Percentiles rank a stretch among this genome's conserved stretches.
phyloP scores from a whole-genome alignment of 2,113 vertebrate genomes.

The Pyrgilauda ruficollis region DNA sequence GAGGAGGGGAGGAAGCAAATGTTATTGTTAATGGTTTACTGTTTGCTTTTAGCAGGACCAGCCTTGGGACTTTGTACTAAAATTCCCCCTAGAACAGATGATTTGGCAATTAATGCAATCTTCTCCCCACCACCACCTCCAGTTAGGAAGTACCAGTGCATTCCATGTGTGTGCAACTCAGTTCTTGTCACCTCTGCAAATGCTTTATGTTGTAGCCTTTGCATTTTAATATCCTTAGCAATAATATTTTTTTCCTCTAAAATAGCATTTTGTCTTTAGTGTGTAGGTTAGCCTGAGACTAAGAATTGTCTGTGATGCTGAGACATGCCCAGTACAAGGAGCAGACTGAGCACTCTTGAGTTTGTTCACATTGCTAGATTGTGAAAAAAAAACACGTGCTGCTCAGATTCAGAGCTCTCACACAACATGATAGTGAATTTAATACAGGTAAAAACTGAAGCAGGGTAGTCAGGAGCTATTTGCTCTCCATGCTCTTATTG shows the following conservation, averaged over 20 bases:
- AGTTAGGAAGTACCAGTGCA: neutral
- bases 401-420: neutral
- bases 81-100: neutral
- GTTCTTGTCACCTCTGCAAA: neutral
- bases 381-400: neutral
- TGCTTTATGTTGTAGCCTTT: neutral
- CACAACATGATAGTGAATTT: neutral
- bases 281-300: accelerated
- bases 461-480: neutral
- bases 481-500: neutral
- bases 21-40: neutral
- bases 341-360: neutral
- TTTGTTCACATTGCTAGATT: neutral
- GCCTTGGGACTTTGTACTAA: neutral
- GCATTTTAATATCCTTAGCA: neutral
- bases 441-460: neutral
- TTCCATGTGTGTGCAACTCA: neutral
- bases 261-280: neutral
- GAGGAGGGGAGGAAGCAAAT: neutral
- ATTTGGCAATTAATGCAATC: neutral
- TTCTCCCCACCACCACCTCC: neutral
- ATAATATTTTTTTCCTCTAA: neutral
- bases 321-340: neutral
- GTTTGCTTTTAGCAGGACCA: neutral
- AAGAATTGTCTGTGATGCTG: neutral